Base-by-base conservation (phyloP, 1,140 invertebrate species). In the Camponotus pennsylvanicus region DNA sequence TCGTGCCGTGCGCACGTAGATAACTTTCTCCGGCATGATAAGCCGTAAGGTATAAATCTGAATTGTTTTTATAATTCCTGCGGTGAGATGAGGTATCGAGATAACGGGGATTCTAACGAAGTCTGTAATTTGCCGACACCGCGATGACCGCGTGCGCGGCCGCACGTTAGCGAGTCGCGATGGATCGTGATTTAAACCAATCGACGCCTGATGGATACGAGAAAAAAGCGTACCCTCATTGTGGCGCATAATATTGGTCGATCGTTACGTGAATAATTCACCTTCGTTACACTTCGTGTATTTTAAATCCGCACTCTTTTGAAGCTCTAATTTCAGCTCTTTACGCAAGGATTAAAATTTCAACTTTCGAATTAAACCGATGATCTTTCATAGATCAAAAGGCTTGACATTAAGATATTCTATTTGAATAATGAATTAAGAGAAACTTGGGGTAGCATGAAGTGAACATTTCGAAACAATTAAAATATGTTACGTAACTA, bases 21-120 rank as follows among this genome's bases (percentile, higher is more conserved):
- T 92, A 89, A 92, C 92, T 91, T 92, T 92, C 92, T 86, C 91
- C 90, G 86, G 85, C 86, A 86, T 91, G 92, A 92, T 92, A 92
- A 92, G 92, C 92, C 90, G 91, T 89, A 86, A 92, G 91, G 90
- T 92, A 92, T 92, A 92, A 92, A 92, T 92, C 92, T 92, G 91
- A 92, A 92, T 92, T 91, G 92, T 92, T 92, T 92, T 92, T 92
- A 92, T 92, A 91, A 92, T 92, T 92, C 91, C 85, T 45, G 86
- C 91, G 83, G 89, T 34, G 84, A 91, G 91, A 92, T 91, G 88
- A 86, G 89, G 91, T 88, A 86, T 89, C 92, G 89, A 91, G 92
- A 92, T 92, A 92, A 92, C 91, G 86, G 89, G 88, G 88, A 91
- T 92, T 91, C 92, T 92, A 92, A 92, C 92, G 88, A 92, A 92